Evolutionary conservation across 1,140 invertebrate genomes (phyloP).

Genomic region (Panagrolaimus sp.): DNA sequence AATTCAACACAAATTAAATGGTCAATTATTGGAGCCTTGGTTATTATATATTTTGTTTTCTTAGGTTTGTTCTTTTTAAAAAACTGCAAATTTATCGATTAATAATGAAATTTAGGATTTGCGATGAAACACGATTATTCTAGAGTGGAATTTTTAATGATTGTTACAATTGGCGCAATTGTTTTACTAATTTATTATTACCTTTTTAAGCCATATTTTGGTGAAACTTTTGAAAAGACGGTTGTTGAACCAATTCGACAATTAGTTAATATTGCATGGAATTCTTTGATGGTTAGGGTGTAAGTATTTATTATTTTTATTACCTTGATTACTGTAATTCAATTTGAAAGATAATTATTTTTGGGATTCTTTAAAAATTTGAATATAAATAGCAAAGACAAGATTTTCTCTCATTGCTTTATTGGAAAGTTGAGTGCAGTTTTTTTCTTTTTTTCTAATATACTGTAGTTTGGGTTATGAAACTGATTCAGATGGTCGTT

Average conservation of each 20-base stretch:
- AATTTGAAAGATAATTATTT: no score
- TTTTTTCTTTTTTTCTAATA: no score
- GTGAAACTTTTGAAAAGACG: constrained; percentile 24
- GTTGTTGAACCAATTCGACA: background rate
- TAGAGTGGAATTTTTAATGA: constrained; percentile 71
- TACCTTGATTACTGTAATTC: no score
- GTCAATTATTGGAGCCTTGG: background rate
- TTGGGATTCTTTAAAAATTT: no score
- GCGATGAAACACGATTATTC: constrained; percentile 53
- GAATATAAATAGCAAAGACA: no score
- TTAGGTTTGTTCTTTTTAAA: constrained; percentile 28
- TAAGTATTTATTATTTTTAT: background rate
- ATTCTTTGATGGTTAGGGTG: constrained; percentile 21
- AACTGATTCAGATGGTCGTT: no score
- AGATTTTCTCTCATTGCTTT: no score
- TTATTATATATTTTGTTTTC: constrained; percentile 26
- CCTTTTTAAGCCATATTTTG: constrained; percentile 67
- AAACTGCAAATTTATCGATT: background rate
- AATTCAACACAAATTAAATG: constrained; percentile 18
- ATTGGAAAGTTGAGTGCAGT: no score
- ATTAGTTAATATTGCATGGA: constrained; percentile 7
- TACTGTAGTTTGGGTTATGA: no score
- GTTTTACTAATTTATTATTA: constrained; percentile 68
- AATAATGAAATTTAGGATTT: constrained; percentile 41
- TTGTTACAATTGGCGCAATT: constrained; percentile 68